Evolutionary conservation across 2,113 vertebrate genomes (phyloP).

Genomic region (Pyxicephalus adspersus): DNA sequence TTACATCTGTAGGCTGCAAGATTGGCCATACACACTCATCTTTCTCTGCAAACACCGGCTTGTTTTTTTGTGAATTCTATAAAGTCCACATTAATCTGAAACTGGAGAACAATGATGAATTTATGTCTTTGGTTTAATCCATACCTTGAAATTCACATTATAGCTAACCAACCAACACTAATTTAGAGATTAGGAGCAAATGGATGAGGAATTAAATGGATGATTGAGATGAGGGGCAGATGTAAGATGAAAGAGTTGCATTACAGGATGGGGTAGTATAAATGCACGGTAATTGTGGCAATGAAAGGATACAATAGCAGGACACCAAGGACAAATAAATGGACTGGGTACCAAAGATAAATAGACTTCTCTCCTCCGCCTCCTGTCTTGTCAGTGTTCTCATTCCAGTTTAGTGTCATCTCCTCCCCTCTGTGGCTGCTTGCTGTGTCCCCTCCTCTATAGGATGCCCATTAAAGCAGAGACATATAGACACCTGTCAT

Average conservation of each 20-base stretch:
- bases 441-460: constrained; percentile 37
- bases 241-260: constrained; percentile 36
- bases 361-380: constrained; percentile 46
- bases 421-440: constrained; percentile 46
- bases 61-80: neutral
- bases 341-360: constrained; percentile 40
- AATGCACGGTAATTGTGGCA: constrained; percentile 15
- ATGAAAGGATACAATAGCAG: constrained; percentile 42
- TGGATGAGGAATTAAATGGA: constrained; percentile 37
- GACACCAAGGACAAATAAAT: constrained; percentile 44
- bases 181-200: constrained; percentile 14
- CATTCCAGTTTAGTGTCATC: constrained; percentile 38
- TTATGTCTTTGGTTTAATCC: constrained; percentile 26
- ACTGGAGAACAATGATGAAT: constrained; percentile 20
- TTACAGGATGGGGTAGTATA: constrained; percentile 29
- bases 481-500: constrained; percentile 24
- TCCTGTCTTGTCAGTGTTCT: constrained; percentile 22
- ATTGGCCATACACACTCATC: neutral
- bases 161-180: constrained; percentile 38
- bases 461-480: constrained; percentile 29
- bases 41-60: neutral
- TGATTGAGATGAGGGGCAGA: constrained; percentile 35
- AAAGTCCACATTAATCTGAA: constrained; percentile 10
- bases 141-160: constrained; percentile 43
- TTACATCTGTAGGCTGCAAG: neutral